Conservation (phyloP, 2,888 invertebrate genomes). For the Exephanes ischioxanthus region DNA sequence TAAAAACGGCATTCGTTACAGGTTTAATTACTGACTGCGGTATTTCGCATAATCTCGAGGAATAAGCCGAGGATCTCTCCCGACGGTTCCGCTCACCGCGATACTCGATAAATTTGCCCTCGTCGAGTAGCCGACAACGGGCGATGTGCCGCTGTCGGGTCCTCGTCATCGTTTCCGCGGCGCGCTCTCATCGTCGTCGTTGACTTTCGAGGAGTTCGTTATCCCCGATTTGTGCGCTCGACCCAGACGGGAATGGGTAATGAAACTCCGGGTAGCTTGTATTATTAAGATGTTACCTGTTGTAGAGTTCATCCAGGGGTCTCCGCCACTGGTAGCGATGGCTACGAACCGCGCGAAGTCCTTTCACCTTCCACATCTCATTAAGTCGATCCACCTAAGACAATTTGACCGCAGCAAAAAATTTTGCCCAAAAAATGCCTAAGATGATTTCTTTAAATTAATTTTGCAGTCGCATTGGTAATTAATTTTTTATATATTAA, state of each 20-base stretch:
- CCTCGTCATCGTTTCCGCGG: conserved; percentile 48
- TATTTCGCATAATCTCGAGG: too few relatives aligned
- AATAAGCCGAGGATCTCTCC: background rate
- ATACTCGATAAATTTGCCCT: conserved; percentile 21
- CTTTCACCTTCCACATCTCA: background rate
- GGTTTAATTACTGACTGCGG: too few relatives aligned
- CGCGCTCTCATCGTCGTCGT: conserved; percentile 55
- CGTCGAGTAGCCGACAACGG: conserved; percentile 22
- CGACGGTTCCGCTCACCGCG: background rate
- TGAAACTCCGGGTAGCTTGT: conserved; percentile 81
- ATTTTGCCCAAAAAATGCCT: background rate
- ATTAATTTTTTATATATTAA: background rate
- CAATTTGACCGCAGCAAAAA: too few relatives aligned
- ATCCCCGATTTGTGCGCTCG: conserved; percentile 79
- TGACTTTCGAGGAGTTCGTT: conserved; percentile 80
- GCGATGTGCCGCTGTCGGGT: background rate
- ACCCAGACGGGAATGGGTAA: conserved; percentile 81
- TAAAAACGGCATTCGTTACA: too few relatives aligned
- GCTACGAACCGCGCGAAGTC: conserved; percentile 58
- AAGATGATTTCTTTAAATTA: background rate
- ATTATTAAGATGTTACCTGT: conserved; percentile 82
- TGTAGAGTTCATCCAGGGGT: conserved; percentile 59
- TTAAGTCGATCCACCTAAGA: background rate
- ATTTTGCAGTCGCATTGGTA: background rate
- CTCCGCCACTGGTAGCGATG: conserved; percentile 67